phyloP scores from a whole-genome alignment of 2,113 vertebrate genomes.

The Nothobranchius furzeri region DNA sequence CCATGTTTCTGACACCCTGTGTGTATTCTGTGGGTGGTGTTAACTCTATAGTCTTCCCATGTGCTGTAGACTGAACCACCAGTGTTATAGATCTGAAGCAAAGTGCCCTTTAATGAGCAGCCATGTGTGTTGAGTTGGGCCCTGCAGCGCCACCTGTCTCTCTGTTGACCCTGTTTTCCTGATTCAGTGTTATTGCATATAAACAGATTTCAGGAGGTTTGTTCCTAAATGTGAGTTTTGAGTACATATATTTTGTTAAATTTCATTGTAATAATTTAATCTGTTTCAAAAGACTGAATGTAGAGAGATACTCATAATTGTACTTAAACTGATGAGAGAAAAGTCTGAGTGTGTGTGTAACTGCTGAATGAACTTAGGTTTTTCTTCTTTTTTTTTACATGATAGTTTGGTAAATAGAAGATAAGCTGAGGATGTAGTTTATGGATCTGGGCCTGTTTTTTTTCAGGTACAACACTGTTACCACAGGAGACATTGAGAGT shows the following conservation, averaged over 20 bases:
- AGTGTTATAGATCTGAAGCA: too few species aligned
- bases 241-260: slow-evolving; percentile 67
- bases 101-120: too few species aligned
- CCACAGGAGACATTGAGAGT: slow-evolving; percentile 5
- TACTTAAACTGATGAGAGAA: slow-evolving; percentile 27
- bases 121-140: not conserved
- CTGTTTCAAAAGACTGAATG: slow-evolving; percentile 67
- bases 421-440: slow-evolving; percentile 51
- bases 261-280: slow-evolving; percentile 45
- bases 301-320: slow-evolving; percentile 47
- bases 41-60: not conserved
- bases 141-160: not conserved
- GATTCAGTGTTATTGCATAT: slow-evolving; percentile 34
- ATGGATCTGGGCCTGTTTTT: slow-evolving; percentile 24
- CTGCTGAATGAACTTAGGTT: too few species aligned
- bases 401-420: slow-evolving; percentile 11
- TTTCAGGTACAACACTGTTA: slow-evolving; percentile 65
- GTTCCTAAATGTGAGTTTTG: slow-evolving; percentile 44
- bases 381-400: too few species aligned
- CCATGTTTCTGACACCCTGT: too few species aligned
- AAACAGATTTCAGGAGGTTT: slow-evolving; percentile 27
- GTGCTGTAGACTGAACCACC: not conserved
- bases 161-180: slow-evolving; percentile 3
- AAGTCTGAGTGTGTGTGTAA: not conserved
- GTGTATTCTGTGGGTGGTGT: not conserved